Percentiles rank a stretch among this genome's conserved stretches.
Conservation (phyloP, 2,888 invertebrate genomes). For the Diplolepis rosae region DNA sequence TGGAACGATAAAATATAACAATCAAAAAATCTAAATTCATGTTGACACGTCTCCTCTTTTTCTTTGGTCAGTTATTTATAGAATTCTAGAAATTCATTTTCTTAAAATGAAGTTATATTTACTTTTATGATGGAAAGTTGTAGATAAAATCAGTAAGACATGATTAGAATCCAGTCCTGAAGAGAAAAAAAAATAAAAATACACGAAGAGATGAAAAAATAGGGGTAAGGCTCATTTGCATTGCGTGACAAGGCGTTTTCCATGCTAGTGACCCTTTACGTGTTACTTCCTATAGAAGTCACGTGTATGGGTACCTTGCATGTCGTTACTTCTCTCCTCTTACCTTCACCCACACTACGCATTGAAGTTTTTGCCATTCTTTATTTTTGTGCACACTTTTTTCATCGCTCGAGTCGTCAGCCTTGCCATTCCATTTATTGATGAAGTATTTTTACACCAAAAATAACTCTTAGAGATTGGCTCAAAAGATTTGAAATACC, state of each 20-base stretch:
- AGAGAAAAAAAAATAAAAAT: conserved; percentile 28
- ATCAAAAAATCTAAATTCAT: no score
- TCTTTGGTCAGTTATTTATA: no score
- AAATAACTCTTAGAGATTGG: not conserved
- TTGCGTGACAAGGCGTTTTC: conserved; percentile 51
- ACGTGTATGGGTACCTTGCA: conserved; percentile 47
- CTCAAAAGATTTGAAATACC: no score
- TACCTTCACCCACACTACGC: conserved; percentile 30
- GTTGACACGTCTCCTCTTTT: no score
- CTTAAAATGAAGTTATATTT: no score
- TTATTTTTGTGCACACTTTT: conserved; percentile 35
- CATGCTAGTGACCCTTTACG: conserved; percentile 44
- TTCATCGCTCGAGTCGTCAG: conserved; percentile 25
- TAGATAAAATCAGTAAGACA: not conserved
- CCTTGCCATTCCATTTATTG: conserved; percentile 36
- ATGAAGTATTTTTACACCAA: conserved; percentile 31
- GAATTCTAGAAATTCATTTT: no score
- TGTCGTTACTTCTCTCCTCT: conserved; percentile 34
- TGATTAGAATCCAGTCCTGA: conserved; percentile 35
- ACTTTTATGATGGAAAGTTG: no score
- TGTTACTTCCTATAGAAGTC: conserved; percentile 30
- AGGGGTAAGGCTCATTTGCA: conserved; percentile 44
- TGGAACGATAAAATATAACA: no score
- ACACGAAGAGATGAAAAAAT: conserved; percentile 29
- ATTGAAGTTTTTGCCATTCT: conserved; percentile 40